Base-by-base conservation (phyloP, 2,113 vertebrate species). In the Centrocercus urophasianus region DNA sequence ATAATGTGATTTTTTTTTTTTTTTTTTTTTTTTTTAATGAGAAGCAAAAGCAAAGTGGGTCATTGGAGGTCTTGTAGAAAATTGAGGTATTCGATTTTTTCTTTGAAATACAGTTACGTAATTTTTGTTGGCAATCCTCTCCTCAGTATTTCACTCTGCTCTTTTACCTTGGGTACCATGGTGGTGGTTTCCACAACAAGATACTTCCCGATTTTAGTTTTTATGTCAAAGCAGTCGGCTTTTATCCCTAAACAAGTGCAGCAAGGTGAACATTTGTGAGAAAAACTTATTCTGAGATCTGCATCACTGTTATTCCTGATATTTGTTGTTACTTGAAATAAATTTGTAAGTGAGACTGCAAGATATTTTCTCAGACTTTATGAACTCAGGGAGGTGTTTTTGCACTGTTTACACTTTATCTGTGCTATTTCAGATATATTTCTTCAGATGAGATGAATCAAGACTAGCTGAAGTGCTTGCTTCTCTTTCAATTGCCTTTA, bases 401-500 rank as follows among this genome's bases (percentile, higher is more conserved):
- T 59, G 25, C n/a, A 59, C 36, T 89, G 11, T 82, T 82, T 52
- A 17, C 0, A 1, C 36, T 73, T 73, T 7, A 52, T 72, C 61
- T 78, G 17, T 64, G 38, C 61, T 93, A 5, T 71, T 93, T 91
- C 61, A 73, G 74, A 24, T 85, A 43, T 15, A 4, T 59, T 8
- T 76, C 59, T 89, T 89, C 84, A 59, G 66, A 63, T 50, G 36
- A 71, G n/a, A 25, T 89, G 74, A 87, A 72, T 84, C 18, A 19
- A 71, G 18, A 52, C 34, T 48, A 84, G 10, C 38, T 56, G 47
- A 87, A 75, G 36, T 65, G 20, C 32, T 83, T 24, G 8, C 27
- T 87, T 86, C 38, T 82, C 52, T 81, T 47, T 86, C 57, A 17
- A 8, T 45, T 54, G 66, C 82, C 47, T 89, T 83, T 91, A 88